Evolutionary conservation across 2,888 invertebrate genomes (phyloP), one percentile per base, ranked within the genome.

Genomic region (Drosophila lutescens): DNA sequence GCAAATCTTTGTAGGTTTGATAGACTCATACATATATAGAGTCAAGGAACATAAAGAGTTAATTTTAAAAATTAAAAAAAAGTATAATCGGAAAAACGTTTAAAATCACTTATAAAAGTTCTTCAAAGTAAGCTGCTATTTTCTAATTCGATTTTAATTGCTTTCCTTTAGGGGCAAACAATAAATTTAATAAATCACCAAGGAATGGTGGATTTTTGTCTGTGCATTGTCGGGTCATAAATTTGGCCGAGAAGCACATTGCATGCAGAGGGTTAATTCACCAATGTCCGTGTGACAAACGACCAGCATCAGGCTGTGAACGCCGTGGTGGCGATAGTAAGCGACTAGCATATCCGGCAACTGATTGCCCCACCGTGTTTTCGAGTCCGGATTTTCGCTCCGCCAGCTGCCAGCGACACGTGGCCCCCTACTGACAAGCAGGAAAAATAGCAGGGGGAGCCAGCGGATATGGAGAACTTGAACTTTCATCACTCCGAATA

Each of bases 321-420:
- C 91, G 63, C 89, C 91, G 69, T 91, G 85, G 66, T 78, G 83
- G 59, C 79, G 87, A 85, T 90, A 91, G 79, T 91, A 91, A 70
- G 87, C 84, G 72, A 86, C 80, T 76, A 88, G 76, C 72, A 89
- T 88, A 80, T 83, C 86, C 86, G 83, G 83, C 86, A 83, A 83
- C 74, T 86, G 86, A 88, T 88, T 88, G 88, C 78, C 76, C 87
- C 87, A 86, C 56, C 79, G 65, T 41, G 44, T 51, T 59, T 20
- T 32, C 40, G 32, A 49, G 65, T 20, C 44, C 57, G 58, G 20
- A 59, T 73, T 23, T 20, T 74, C 65, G 41, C 79, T 61, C 59
- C 53, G 54, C 58, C 38, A 46, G 63, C 81, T 85, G 85, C 49
- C 74, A 56, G 41, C 81, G 81, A 75, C 86, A 86, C 80, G 75